These are phyloP conservation scores for Marmota flaviventris DNA, from an alignment of 2,113 vertebrate genomes.

Conservation along the genomic window DNA sequence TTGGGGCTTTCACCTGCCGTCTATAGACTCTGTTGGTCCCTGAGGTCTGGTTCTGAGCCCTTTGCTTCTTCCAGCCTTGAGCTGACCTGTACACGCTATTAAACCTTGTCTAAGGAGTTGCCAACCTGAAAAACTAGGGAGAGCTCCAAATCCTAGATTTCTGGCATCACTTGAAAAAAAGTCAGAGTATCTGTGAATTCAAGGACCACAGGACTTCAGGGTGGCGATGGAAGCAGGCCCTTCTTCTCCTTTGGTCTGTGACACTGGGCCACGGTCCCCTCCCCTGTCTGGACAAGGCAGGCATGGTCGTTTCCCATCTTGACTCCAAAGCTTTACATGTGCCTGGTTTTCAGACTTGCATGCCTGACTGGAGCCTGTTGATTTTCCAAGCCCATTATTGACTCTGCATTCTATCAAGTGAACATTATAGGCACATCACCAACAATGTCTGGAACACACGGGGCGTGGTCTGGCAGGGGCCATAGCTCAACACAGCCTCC, in stretches of 20 bases:
- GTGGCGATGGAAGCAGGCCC: neutral
- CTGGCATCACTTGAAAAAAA: neutral
- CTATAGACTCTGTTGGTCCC: neutral
- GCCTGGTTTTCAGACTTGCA: neutral
- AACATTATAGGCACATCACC: too few relatives aligned
- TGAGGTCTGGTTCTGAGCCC: neutral
- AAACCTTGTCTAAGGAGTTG: neutral
- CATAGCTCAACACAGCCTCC: accelerated
- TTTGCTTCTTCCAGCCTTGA: neutral
- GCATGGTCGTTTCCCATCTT: too few relatives aligned
- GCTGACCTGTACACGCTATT: neutral
- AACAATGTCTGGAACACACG: accelerated
- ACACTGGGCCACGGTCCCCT: too few relatives aligned
- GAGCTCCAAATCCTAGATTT: neutral
- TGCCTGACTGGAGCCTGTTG: neutral
- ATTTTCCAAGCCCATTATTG: neutral
- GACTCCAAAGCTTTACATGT: too few relatives aligned
- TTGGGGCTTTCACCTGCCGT: neutral
- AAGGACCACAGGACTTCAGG: neutral
- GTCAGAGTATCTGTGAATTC: neutral
- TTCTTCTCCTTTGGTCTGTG: neutral
- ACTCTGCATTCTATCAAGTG: neutral
- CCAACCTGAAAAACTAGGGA: neutral
- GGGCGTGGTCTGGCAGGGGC: neutral
- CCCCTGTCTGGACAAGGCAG: too few relatives aligned